Evolutionary conservation across 53 echinoderm and acorn worm species (phyloP), one percentile per base, ranked within the genome.

Genomic region (Paracentrotus lividus): DNA sequence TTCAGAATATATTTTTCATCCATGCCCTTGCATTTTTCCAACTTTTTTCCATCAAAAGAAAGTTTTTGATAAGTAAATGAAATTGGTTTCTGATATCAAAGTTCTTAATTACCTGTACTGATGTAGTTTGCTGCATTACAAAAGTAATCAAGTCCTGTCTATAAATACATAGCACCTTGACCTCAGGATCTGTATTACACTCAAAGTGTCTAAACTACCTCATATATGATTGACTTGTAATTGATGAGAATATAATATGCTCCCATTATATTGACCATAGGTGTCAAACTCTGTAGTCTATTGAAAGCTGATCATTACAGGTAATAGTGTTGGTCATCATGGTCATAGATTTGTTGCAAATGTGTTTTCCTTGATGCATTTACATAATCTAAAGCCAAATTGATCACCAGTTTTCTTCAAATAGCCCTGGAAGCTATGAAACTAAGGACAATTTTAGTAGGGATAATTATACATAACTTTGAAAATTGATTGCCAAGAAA

Each of bases 201-300:
- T 18, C 40, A 20, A 32, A 21, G 27, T 72, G 72, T 72, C 26
- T 9, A 18, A 5, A 72, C 72, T 36, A 18, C 38, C 18, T 69
- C 15, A 72, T 38, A 72, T 20, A 18, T 72, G 40, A 72, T 72
- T 72, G 72, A 72, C 72, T 72, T 10, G 40, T 40, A 72, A 72
- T 31, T 36, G 69, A 15, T 67, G 20, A 21, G 3, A 67, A 54
- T 54, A 61, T n/a, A 26, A 24, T 27, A 61, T 61, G 61, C 26
- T 61, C 61, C 24, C 1, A 61, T 61, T 61, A n/a, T n/a, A n/a
- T n/a, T n/a, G n/a, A 61, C 61, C 32, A 24, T 16, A 57, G 29
- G 23, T 13, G n/a, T n/a, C n/a, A n/a, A n/a, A n/a, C n/a, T n/a
- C n/a, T n/a, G n/a, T n/a, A n/a, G n/a, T n/a, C n/a, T n/a, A n/a